Evolutionary conservation across 2,113 vertebrate genomes (phyloP).

Genomic region (Toxotes chatareus): DNA sequence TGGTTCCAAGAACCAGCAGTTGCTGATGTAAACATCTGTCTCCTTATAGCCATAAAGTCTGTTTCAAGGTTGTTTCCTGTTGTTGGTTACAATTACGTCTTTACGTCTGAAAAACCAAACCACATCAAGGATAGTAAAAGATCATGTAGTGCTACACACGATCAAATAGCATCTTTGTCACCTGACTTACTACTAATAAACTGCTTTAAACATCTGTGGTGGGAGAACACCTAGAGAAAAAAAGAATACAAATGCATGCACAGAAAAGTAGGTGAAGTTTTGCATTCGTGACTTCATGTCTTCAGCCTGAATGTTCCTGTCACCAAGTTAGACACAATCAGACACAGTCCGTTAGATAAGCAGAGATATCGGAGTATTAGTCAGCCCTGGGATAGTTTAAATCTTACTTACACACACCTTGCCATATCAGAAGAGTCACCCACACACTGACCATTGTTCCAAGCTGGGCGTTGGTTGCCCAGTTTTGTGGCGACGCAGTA

Average conservation of each 20-base stretch:
- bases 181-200: no score
- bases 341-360: background rate
- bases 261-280: background rate
- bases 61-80: slow-evolving; percentile 17
- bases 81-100: background rate
- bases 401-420: slow-evolving; percentile 14
- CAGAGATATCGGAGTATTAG: background rate
- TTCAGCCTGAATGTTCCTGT: background rate
- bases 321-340: background rate
- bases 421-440: slow-evolving; percentile 28
- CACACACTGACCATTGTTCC: slow-evolving; percentile 59
- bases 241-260: background rate
- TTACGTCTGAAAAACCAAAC: background rate
- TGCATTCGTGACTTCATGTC: background rate
- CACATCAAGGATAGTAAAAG: background rate
- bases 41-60: background rate
- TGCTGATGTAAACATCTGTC: background rate
- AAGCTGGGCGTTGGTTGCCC: slow-evolving; percentile 38
- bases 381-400: background rate
- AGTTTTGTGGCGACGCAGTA: slow-evolving; percentile 11
- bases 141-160: no score
- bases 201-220: no score
- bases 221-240: background rate
- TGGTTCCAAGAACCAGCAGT: no score
- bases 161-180: background rate